Evolutionary conservation across 2,113 vertebrate genomes (phyloP).

Genomic region (Prinia subflava): DNA sequence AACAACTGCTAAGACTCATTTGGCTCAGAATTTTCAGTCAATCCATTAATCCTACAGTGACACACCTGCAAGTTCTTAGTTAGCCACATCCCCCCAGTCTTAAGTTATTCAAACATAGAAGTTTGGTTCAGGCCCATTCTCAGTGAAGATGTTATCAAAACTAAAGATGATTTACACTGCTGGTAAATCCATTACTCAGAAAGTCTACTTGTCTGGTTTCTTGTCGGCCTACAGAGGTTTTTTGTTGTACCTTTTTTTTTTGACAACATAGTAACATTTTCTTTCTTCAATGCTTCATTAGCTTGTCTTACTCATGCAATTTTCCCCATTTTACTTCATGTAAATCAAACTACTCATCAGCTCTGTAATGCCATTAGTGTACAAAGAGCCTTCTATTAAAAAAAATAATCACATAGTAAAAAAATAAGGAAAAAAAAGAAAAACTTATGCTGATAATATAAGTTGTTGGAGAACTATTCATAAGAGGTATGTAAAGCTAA

Average conservation of each 20-base stretch:
- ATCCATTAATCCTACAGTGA: not conserved
- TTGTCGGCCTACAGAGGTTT: slow-evolving; percentile 35
- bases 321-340: slow-evolving; percentile 54
- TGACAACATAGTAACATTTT: slow-evolving; percentile 39
- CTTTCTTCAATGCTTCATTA: slow-evolving; percentile 59
- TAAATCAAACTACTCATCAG: slow-evolving; percentile 54
- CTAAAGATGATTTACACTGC: not conserved
- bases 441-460: not conserved
- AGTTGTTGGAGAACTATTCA: not conserved
- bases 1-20: not conserved
- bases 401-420: not conserved
- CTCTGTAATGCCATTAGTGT: slow-evolving; percentile 1
- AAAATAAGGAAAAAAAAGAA: not conserved
- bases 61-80: not conserved
- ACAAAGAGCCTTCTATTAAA: not conserved
- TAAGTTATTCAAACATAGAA: not conserved
- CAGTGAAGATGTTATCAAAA: slow-evolving; percentile 29
- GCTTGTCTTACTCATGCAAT: slow-evolving; percentile 45
- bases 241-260: not conserved
- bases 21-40: not conserved
- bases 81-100: not conserved
- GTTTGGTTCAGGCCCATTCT: not conserved
- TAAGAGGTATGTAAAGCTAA: not conserved
- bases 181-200: slow-evolving; percentile 55
- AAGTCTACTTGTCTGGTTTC: slow-evolving; percentile 43